A percentile compares a stretch with the other conserved stretches of the same genome.
These are phyloP conservation scores for Zootoca vivipara DNA, from an alignment of 2,113 vertebrate species.

Conservation along the genomic window DNA sequence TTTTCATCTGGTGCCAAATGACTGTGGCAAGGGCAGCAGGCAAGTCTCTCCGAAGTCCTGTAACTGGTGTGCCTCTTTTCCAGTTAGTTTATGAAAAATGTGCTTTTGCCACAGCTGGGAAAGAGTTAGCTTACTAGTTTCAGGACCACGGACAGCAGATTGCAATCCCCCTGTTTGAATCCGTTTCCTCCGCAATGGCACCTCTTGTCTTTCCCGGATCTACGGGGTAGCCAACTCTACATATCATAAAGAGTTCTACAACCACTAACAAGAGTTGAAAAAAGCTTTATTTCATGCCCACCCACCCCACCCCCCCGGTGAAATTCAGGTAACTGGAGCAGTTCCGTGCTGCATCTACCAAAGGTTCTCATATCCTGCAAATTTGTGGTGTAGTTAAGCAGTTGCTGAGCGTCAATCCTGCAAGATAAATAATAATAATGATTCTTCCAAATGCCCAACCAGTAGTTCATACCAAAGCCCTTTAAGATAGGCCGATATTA, in stretches of 20 bases:
- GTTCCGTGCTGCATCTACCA: neutral
- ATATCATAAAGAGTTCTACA: neutral
- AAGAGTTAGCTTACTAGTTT: neutral
- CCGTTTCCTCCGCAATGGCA: neutral
- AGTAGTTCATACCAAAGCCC: neutral
- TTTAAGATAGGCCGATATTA: neutral
- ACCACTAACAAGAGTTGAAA: neutral
- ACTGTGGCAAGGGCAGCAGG: neutral
- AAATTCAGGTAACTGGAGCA: neutral
- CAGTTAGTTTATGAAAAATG: too few species aligned
- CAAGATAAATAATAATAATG: neutral
- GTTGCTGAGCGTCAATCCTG: neutral
- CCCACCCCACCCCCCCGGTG: too few species aligned
- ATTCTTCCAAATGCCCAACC: neutral
- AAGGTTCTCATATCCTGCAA: neutral
- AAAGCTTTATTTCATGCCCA: neutral
- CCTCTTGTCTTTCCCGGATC: neutral
- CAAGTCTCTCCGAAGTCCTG: neutral
- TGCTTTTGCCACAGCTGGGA: too few species aligned
- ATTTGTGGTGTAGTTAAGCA: neutral
- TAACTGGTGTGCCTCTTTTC: neutral
- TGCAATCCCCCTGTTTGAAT: neutral
- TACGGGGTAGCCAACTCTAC: neutral
- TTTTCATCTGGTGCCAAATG: neutral
- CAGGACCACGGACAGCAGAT: neutral